Conservation (phyloP, 2,888 invertebrate species). For the Peribatodes rhomboidaria region DNA sequence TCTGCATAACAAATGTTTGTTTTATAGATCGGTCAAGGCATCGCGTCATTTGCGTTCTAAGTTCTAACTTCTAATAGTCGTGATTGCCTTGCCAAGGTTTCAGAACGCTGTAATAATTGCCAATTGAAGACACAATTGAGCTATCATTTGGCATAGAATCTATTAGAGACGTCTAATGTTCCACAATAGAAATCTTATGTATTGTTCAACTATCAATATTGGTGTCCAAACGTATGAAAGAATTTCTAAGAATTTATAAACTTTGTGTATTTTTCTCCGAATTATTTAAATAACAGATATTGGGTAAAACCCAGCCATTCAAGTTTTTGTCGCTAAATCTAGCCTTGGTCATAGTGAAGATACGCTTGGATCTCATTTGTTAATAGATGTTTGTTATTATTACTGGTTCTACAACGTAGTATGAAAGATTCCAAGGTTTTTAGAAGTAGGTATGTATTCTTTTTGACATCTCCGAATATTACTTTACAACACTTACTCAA, state of each 20-base stretch:
- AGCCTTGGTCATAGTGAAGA: not conserved
- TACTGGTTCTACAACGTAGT: not conserved
- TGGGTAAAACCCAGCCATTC: slow-evolving; percentile 25
- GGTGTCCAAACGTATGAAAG: slow-evolving; percentile 12
- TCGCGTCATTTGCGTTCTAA: slow-evolving; percentile 35
- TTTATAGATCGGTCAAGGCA: slow-evolving; percentile 52
- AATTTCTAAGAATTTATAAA: not conserved
- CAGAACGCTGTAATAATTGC: slow-evolving; percentile 57
- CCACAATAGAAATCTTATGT: not conserved
- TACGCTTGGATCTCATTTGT: not conserved
- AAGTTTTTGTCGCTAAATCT: slow-evolving; percentile 14
- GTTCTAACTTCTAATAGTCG: too few species aligned
- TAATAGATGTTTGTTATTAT: not conserved
- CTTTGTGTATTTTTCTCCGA: slow-evolving; percentile 7
- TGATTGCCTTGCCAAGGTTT: slow-evolving; percentile 53
- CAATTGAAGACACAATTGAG: slow-evolving; percentile 62
- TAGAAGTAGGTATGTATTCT: not conserved
- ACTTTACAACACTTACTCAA: too few species aligned
- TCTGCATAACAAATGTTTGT: slow-evolving; percentile 21
- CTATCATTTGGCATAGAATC: slow-evolving; percentile 55
- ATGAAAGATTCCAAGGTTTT: not conserved
- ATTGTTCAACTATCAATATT: slow-evolving; percentile 20
- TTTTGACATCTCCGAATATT: not conserved
- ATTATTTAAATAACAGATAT: slow-evolving; percentile 8
- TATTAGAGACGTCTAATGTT: slow-evolving; percentile 40